phyloP scores from a whole-genome alignment of 2,888 invertebrate species.

The Agrotis exclamationis region DNA sequence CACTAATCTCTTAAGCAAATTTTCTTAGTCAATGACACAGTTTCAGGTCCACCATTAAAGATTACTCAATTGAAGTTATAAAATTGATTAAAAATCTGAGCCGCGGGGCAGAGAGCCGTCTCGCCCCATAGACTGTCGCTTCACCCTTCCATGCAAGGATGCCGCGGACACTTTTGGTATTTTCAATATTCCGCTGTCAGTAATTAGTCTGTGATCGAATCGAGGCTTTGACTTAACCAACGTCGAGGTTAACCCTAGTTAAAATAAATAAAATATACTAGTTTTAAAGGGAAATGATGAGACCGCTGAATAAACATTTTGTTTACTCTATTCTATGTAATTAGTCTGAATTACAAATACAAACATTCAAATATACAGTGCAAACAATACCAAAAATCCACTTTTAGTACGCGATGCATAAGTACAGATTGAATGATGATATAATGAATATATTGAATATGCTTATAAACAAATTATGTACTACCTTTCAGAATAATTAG shows the following conservation, averaged over 20 bases:
- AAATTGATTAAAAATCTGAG: conserved; percentile 25
- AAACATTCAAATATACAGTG: not conserved
- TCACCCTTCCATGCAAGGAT: conserved; percentile 4
- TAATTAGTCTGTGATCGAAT: conserved; percentile 16
- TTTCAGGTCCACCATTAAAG: conserved; percentile 19
- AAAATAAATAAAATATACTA: conserved; percentile 23
- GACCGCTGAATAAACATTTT: not conserved
- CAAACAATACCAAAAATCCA: not conserved
- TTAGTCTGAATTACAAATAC: not conserved
- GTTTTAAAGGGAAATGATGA: not conserved
- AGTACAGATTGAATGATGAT: too few species aligned
- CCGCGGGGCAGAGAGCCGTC: not conserved
- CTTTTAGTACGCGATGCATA: too few species aligned
- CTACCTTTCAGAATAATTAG: not conserved
- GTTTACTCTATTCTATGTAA: conserved; percentile 13
- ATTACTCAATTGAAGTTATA: conserved; percentile 26
- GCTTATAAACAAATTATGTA: not conserved
- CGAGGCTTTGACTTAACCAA: not conserved
- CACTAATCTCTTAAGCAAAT: conserved; percentile 40
- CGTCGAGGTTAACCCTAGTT: conserved; percentile 17
- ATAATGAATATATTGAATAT: too few species aligned
- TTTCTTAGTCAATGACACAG: conserved; percentile 22
- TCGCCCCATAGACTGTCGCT: not conserved
- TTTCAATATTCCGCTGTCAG: conserved; percentile 5
- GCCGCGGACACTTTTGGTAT: not conserved